Percentiles rank a stretch among this genome's conserved stretches.
Conservation (phyloP, 1,140 invertebrate species). For the Temnothorax longispinosus region DNA sequence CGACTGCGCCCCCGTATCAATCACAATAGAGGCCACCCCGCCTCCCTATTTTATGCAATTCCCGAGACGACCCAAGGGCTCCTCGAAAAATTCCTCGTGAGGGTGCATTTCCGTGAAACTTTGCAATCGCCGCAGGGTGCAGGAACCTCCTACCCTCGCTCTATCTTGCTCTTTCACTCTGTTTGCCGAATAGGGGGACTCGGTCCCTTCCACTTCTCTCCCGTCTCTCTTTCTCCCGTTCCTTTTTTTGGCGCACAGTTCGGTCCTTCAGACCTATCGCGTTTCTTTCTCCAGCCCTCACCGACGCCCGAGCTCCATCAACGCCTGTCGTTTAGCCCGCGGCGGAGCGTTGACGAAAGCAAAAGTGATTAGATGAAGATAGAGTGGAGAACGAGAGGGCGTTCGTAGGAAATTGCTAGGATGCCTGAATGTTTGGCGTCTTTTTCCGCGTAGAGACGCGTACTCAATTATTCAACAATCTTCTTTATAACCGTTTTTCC, state of each 20-base stretch:
- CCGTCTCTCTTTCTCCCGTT: background rate
- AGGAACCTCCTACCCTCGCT: slow-evolving; percentile 63
- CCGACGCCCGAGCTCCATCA: slow-evolving; percentile 62
- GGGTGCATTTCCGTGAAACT: slow-evolving; percentile 70
- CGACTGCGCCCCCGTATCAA: slow-evolving; percentile 24
- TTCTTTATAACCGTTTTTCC: background rate
- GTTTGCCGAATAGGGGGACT: slow-evolving; percentile 10
- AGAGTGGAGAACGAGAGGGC: slow-evolving; percentile 54
- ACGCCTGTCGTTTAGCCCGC: slow-evolving; percentile 63
- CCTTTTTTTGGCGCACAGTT: slow-evolving; percentile 32
- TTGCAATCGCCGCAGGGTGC: slow-evolving; percentile 72
- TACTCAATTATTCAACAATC: slow-evolving; percentile 20
- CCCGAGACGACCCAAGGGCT: slow-evolving; percentile 27
- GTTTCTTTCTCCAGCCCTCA: slow-evolving; percentile 22
- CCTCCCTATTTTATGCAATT: slow-evolving; percentile 34
- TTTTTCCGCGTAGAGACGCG: background rate
- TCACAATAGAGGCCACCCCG: slow-evolving; percentile 23
- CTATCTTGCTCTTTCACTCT: slow-evolving; percentile 8
- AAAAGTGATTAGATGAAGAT: slow-evolving; percentile 62
- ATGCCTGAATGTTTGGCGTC: background rate
- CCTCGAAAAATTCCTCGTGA: slow-evolving; percentile 55
- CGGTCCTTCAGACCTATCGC: slow-evolving; percentile 48
- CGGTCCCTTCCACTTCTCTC: slow-evolving; percentile 8
- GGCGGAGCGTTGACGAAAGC: slow-evolving; percentile 60
- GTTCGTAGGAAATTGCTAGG: slow-evolving; percentile 44